A percentile compares a stretch with the other conserved stretches of the same genome.
These are phyloP conservation scores for Lepus oiostolus DNA, from an alignment of 2,797 vertebrate species.

Conservation along the genomic window DNA sequence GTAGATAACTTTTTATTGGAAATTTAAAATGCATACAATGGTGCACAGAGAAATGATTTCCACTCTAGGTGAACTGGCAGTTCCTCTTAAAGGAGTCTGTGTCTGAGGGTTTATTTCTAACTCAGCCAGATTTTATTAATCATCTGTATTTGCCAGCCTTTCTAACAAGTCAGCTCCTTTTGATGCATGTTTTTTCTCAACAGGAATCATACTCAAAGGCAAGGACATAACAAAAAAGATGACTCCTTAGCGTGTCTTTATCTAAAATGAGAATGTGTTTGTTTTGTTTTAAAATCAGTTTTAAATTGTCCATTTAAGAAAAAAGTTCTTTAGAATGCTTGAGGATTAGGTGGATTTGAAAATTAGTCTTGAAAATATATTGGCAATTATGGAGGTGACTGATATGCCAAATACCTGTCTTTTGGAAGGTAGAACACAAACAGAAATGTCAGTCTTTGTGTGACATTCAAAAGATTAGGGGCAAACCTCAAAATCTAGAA, in stretches of 20 bases:
- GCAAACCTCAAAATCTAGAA: neutral
- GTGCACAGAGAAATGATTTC: neutral
- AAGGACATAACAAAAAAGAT: neutral
- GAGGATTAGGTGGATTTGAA: neutral
- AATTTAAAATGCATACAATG: neutral
- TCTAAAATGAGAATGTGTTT: neutral
- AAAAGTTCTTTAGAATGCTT: neutral
- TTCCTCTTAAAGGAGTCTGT: neutral
- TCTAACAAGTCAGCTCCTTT: neutral
- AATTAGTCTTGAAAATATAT: neutral
- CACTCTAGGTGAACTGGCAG: neutral
- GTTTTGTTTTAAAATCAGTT: constrained; percentile 17
- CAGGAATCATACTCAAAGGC: neutral
- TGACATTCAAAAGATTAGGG: neutral
- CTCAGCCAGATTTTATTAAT: neutral
- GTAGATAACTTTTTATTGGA: neutral
- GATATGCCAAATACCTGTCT: neutral
- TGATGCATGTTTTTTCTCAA: neutral
- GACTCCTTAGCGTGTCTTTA: neutral
- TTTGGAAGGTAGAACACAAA: neutral
- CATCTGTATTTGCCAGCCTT: neutral
- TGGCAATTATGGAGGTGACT: neutral
- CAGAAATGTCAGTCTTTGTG: neutral
- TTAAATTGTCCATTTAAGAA: neutral
- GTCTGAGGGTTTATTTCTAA: neutral